Percentiles rank a stretch among this genome's conserved stretches.
Evolutionary conservation across 2,113 vertebrate species (phyloP).

Genomic region (Sigmodon hispidus): DNA sequence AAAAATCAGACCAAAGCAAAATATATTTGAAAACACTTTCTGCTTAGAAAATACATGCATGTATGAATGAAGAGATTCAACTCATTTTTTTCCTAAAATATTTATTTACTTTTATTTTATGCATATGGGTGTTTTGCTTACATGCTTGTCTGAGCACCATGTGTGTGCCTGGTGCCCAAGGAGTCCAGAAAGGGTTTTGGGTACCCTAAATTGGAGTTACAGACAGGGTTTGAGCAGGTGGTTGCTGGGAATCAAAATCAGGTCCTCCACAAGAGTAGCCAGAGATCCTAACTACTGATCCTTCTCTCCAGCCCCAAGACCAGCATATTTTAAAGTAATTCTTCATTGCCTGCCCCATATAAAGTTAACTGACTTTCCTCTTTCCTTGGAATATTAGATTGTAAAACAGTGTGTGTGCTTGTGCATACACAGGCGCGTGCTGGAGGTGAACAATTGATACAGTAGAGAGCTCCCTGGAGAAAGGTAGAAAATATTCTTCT

Average conservation of each 20-base stretch:
- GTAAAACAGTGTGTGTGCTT: background rate
- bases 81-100: background rate
- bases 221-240: background rate
- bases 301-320: background rate
- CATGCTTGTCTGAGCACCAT: background rate
- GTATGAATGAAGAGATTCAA: background rate
- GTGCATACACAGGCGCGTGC: background rate
- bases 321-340: background rate
- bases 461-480: background rate
- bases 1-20: constrained; percentile 43
- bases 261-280: background rate
- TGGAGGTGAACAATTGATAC: background rate
- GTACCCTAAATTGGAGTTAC: background rate
- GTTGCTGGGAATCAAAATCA: background rate
- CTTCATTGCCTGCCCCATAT: background rate
- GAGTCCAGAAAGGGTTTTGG: background rate
- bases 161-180: background rate
- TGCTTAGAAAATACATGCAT: constrained; percentile 44
- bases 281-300: background rate
- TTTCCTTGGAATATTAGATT: background rate
- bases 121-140: background rate
- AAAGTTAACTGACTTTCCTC: background rate
- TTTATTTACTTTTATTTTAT: background rate
- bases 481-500: background rate
- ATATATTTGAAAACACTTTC: background rate